Evolutionary conservation across 2,797 vertebrate genomes (phyloP), one percentile per base, ranked within the genome.

Genomic region (Somateria mollissima): DNA sequence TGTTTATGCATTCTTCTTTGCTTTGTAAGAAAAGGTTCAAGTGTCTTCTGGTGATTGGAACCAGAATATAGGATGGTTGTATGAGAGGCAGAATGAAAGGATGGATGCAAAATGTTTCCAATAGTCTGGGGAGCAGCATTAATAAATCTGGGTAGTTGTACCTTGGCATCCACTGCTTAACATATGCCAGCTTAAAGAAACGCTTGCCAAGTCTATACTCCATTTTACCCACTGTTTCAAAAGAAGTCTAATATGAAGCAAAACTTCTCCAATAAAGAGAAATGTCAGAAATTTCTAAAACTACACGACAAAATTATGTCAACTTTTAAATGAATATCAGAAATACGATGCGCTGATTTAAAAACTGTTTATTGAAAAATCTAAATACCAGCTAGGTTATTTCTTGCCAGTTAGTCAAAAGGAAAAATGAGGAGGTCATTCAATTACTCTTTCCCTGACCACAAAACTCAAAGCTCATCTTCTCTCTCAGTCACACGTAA

Each of bases 81-180:
- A 37, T 25, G 39, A 83, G 82, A 80, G 12, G 47, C 47, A 83
- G 28, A 84, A 14, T 24, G 39, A 74, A 88, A 74, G 24, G 60
- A 54, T 32, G 43, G 18, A 51, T 0, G 0, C 6, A 62, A 87
- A 74, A 49, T 30, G 10, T 56, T 94, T 84, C 61, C 9, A 60
- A 8, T 4, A 78, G 36, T 71, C n/a, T 39, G 77, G n/a, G 39
- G 79, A 88, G 34, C 18, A 77, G 18, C 79, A 93, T 87, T 89
- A 87, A 89, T 72, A 87, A 84, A 56, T 84, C 41, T 75, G n/a
- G 39, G 62, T 84, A 67, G 43, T 86, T 90, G n/a, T 65, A 86
- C 70, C 30, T 93, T 92, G 77, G 84, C 77, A 80, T 78, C 21
- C 30, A 77, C 61, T 77, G 34, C 47, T 93, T 69, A 81, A 76